phyloP scores from a whole-genome alignment of 2,888 invertebrate species.

The Tetheella fluctuosa region DNA sequence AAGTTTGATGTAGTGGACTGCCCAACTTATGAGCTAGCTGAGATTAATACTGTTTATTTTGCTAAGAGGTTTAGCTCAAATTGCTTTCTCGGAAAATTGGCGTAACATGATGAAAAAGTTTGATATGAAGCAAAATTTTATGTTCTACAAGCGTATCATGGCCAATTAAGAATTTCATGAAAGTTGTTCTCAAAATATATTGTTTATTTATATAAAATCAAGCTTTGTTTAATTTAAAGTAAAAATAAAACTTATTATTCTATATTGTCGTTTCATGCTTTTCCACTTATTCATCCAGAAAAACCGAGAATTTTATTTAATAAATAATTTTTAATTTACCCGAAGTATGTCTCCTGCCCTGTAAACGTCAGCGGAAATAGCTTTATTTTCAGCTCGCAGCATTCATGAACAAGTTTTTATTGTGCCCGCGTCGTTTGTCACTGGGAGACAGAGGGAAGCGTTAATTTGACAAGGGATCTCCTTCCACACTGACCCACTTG shows the following conservation, averaged over 20 bases:
- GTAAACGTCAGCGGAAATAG: slow-evolving; percentile 45
- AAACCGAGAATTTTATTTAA: not conserved
- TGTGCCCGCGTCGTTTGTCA: slow-evolving; percentile 76
- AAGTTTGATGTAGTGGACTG: slow-evolving; percentile 73
- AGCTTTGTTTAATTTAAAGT: too few relatives aligned
- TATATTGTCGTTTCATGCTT: too few relatives aligned
- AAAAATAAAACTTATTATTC: too few relatives aligned
- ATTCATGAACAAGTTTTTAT: slow-evolving; percentile 62
- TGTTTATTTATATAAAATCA: too few relatives aligned
- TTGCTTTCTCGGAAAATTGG: slow-evolving; percentile 46
- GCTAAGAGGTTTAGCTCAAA: slow-evolving; percentile 70
- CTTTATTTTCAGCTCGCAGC: slow-evolving; percentile 50
- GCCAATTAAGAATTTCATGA: not conserved
- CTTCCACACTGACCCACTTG: slow-evolving; percentile 71
- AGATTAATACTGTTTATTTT: slow-evolving; percentile 74
- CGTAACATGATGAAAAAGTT: slow-evolving; percentile 35
- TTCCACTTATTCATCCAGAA: too few relatives aligned
- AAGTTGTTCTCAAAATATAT: not conserved
- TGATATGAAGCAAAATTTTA: slow-evolving; percentile 20
- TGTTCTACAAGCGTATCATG: slow-evolving; percentile 3
- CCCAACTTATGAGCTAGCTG: slow-evolving; percentile 58
- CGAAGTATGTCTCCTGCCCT: slow-evolving; percentile 31
- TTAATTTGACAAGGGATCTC: slow-evolving; percentile 82
- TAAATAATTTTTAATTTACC: slow-evolving; percentile 38
- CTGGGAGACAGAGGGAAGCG: slow-evolving; percentile 71